phyloP scores from a whole-genome alignment of 2,113 vertebrate species.

The Callipepla squamata region DNA sequence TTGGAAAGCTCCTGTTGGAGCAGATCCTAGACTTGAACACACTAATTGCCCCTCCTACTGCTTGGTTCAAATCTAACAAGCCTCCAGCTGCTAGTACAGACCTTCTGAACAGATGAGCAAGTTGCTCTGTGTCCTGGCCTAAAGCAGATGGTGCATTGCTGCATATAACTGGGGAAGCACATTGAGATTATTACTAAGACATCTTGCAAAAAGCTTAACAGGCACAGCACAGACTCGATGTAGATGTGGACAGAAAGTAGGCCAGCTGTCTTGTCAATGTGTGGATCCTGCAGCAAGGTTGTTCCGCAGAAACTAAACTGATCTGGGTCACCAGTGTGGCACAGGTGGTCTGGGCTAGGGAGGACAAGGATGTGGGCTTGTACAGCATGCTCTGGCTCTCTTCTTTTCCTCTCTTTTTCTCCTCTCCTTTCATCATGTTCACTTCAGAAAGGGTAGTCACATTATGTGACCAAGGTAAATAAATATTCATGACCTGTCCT shows the following conservation, averaged over 20 bases:
- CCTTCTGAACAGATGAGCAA: neutral
- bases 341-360: neutral
- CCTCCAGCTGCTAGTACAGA: neutral
- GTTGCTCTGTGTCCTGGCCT: neutral
- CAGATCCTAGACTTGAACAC: neutral
- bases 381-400: neutral
- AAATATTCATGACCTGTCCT: neutral
- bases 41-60: neutral
- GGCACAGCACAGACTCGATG: neutral
- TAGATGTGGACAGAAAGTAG: neutral
- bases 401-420: neutral
- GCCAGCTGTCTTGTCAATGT: neutral
- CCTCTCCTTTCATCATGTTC: neutral
- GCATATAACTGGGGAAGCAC: neutral
- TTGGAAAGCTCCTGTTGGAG: neutral
- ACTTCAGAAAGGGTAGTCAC: neutral
- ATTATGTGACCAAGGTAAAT: neutral
- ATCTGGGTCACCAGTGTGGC: neutral
- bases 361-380: neutral
- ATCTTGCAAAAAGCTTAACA: neutral
- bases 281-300: neutral
- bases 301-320: neutral
- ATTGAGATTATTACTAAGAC: accelerated
- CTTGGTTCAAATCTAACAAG: neutral
- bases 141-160: accelerated